A percentile compares a stretch with the other conserved stretches of the same genome.
phyloP scores from a whole-genome alignment of 92 coral and sea anemone species.

The Epizoanthus scotinus region DNA sequence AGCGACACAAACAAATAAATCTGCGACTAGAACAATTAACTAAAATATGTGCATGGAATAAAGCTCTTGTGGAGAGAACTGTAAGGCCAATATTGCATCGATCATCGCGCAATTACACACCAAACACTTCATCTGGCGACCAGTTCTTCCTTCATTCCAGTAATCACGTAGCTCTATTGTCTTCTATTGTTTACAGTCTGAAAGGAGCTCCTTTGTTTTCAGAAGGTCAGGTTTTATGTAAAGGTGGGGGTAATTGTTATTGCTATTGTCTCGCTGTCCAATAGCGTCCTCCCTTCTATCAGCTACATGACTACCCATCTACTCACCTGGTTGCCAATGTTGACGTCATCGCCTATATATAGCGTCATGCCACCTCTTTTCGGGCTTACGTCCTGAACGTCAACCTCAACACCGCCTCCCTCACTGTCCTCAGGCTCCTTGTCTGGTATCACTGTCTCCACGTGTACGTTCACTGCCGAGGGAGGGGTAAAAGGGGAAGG shows the following conservation, averaged over 20 bases:
- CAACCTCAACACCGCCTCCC: slow-evolving; percentile 43
- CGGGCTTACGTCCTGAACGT: slow-evolving; percentile 51
- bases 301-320: no score
- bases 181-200: no score
- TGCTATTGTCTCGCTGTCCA: no score
- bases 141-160: no score
- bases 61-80: not conserved
- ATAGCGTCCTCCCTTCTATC: no score
- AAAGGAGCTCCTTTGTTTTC: no score
- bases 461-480: not conserved
- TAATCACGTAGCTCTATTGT: no score
- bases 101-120: not conserved
- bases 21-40: no score
- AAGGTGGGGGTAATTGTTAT: no score
- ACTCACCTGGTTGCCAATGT: slow-evolving; percentile 55
- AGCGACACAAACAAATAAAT: not conserved
- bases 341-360: slow-evolving; percentile 78
- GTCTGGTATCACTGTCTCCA: not conserved
- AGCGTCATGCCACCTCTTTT: slow-evolving; percentile 74
- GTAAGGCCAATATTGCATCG: no score
- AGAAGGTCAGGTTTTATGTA: no score
- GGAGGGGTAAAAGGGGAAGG: slow-evolving; percentile 26
- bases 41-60: no score
- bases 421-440: slow-evolving; percentile 19
- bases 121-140: not conserved